These are phyloP conservation scores for Batillaria attramentaria DNA, from an alignment of 1,140 invertebrate genomes.

Conservation along the genomic window DNA sequence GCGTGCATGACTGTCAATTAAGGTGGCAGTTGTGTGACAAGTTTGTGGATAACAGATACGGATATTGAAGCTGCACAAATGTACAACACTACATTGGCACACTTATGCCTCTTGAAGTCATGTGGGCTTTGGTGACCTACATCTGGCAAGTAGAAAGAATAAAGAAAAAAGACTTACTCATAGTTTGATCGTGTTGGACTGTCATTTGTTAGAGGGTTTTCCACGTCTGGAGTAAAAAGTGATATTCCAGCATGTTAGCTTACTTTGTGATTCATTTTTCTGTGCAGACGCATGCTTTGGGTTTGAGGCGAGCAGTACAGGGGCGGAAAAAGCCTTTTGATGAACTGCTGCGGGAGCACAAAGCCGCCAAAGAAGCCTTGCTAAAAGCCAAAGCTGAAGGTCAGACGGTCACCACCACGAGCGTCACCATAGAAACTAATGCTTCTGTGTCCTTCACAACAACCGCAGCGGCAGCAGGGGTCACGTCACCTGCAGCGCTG, in stretches of 20 bases:
- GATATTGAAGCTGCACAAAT: too few species aligned
- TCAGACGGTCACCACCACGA: constrained; percentile 45
- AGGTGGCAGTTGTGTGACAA: too few species aligned
- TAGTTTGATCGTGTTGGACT: neutral
- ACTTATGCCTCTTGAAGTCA: too few species aligned
- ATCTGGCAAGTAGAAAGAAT: too few species aligned
- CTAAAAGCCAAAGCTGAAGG: constrained; percentile 61
- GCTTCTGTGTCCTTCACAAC: constrained; percentile 13
- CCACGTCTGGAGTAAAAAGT: too few species aligned
- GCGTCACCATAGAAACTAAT: constrained; percentile 23
- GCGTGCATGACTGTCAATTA: too few species aligned
- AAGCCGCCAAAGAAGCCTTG: constrained; percentile 74
- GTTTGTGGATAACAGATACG: too few species aligned
- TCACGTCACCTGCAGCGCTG: constrained; percentile 26
- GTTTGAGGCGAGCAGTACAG: constrained; percentile 80
- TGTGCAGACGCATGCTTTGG: constrained; percentile 81
- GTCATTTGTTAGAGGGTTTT: neutral
- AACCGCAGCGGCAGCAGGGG: constrained; percentile 26
- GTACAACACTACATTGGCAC: too few species aligned
- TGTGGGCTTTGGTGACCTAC: too few species aligned
- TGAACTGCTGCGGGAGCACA: constrained; percentile 83
- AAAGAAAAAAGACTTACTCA: neutral
- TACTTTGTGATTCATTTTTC: constrained; percentile 30
- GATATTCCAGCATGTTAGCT: neutral
- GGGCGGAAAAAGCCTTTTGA: constrained; percentile 86